These are phyloP conservation scores for Melinaea menophilus DNA, from an alignment of 2,888 invertebrate genomes.

Conservation along the genomic window DNA sequence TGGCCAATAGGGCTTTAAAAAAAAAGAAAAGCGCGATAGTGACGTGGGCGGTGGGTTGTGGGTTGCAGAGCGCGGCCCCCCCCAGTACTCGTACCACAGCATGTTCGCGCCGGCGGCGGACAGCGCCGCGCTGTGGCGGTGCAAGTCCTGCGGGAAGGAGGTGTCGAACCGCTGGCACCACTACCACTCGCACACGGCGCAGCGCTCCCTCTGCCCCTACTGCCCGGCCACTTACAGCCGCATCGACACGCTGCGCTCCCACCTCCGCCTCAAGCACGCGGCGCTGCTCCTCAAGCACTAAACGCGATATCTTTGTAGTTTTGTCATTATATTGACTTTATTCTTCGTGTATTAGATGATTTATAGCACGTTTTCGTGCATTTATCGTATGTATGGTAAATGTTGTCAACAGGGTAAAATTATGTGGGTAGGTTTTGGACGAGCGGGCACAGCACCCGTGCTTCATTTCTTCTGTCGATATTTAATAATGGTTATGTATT, in stretches of 20 bases:
- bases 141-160: constrained; percentile 90
- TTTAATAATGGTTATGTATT: neutral
- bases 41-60: constrained; percentile 35
- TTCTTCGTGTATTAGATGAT: constrained; percentile 45
- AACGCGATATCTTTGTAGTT: constrained; percentile 35
- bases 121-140: constrained; percentile 87
- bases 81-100: constrained; percentile 86
- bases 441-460: neutral
- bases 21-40: constrained; percentile 15
- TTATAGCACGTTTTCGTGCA: constrained; percentile 66
- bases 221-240: constrained; percentile 92
- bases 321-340: constrained; percentile 41
- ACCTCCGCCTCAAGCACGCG: constrained; percentile 87
- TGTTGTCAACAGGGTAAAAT: constrained; percentile 73
- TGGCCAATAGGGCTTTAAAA: neutral
- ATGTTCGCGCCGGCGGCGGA: constrained; percentile 87
- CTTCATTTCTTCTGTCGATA: neutral
- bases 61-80: constrained; percentile 58
- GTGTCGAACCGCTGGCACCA: constrained; percentile 94
- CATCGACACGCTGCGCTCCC: constrained; percentile 90
- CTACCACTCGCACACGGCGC: constrained; percentile 89
- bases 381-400: constrained; percentile 58
- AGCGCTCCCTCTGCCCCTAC: constrained; percentile 88
- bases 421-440: constrained; percentile 29
- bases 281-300: constrained; percentile 70